Conservation (phyloP, 1,140 invertebrate species). For the Plectrocnemia conspersa region DNA sequence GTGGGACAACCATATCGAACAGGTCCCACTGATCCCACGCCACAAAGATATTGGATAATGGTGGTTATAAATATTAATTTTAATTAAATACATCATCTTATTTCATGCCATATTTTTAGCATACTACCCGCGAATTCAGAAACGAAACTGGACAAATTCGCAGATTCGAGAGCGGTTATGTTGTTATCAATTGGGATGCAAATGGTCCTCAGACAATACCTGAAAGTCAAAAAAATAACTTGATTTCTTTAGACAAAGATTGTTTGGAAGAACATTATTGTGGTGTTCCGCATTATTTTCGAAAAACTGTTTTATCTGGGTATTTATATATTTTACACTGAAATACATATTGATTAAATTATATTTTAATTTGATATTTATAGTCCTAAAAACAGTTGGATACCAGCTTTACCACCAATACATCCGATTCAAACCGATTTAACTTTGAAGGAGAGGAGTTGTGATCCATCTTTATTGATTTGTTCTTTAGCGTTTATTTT, state of each 20-base stretch:
- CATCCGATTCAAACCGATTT: constrained; percentile 1
- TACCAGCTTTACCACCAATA: neutral
- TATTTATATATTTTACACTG: constrained; percentile 5
- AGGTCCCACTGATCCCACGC: constrained; percentile 16
- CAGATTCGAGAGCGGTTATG: constrained; percentile 23
- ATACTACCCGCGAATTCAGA: neutral
- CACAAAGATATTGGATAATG: constrained; percentile 27
- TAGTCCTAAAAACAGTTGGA: constrained; percentile 14
- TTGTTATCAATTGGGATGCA: constrained; percentile 26
- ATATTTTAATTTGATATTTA: neutral
- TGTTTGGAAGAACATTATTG: constrained; percentile 27
- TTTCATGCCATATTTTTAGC: constrained; percentile 9
- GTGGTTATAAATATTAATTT: no score
- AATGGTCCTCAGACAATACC: constrained; percentile 29
- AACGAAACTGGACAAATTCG: neutral
- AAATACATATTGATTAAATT: neutral
- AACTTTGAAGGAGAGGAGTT: no score
- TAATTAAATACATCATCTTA: no score
- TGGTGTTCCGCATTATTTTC: constrained; percentile 22
- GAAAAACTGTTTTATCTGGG: constrained; percentile 21
- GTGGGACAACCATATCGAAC: constrained; percentile 19
- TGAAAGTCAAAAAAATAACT: neutral
- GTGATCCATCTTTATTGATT: no score
- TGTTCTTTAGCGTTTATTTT: no score
- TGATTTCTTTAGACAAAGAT: constrained; percentile 13